phyloP scores from a whole-genome alignment of 2,113 vertebrate species.

The Malurus alboscapulatus region DNA sequence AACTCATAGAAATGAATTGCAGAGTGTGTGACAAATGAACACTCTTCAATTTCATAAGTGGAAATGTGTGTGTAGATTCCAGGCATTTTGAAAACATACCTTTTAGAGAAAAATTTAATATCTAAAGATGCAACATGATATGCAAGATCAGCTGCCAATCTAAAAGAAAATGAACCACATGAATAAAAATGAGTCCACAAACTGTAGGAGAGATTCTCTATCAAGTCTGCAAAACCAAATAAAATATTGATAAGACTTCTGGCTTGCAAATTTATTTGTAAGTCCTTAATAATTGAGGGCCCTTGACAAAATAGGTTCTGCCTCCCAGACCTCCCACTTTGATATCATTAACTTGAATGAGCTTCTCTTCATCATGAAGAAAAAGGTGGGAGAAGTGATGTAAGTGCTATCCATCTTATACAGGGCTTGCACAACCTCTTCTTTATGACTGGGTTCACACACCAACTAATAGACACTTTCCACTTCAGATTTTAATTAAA shows the following conservation, averaged over 20 bases:
- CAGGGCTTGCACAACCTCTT: conserved; percentile 56
- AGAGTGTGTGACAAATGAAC: not conserved
- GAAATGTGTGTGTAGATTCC: not conserved
- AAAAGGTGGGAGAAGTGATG: conserved; percentile 66
- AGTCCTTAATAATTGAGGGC: not conserved
- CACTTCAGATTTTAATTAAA: conserved; percentile 80
- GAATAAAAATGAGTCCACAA: not conserved
- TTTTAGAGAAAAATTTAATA: not conserved
- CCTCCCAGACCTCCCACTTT: conserved; percentile 57
- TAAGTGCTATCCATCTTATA: conserved; percentile 63
- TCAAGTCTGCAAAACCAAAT: conserved; percentile 1
- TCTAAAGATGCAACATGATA: not conserved
- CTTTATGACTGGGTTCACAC: conserved; percentile 65
- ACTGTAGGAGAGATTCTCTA: not conserved
- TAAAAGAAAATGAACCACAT: not conserved
- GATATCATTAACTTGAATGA: conserved; percentile 69
- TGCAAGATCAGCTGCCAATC: not conserved
- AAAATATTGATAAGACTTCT: conserved; percentile 17
- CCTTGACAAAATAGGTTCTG: conserved; percentile 49
- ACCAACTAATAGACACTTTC: conserved; percentile 73
- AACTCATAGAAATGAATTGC: not conserved
- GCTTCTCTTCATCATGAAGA: conserved; percentile 53
- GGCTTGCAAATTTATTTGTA: conserved; percentile 42
- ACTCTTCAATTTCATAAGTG: not conserved
- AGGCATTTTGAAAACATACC: not conserved